Base-by-base conservation (phyloP, 2,888 invertebrate species). In the Trachelus tabidus region DNA sequence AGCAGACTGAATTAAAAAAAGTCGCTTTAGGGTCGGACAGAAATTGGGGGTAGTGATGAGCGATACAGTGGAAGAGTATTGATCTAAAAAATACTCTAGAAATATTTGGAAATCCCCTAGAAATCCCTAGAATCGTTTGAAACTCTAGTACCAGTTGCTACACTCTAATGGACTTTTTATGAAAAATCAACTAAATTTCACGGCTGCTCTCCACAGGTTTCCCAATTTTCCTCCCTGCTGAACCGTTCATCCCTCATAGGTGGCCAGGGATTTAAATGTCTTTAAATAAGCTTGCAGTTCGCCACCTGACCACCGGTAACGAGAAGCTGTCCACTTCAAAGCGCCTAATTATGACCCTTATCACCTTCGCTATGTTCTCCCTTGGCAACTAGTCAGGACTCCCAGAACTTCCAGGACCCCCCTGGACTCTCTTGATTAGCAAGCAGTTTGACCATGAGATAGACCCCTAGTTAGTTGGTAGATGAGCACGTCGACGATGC, bases 291-390 rank as follows among this genome's bases (percentile, higher is more conserved):
- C 9, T 31, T 71, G 15, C 12, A 71, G 71, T 34, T 71, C 34
- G 71, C 56, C 71, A 71, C 71, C 31, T 71, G 71, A 71, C 71
- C 31, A 71, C 71, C 74, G 73, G 78, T 86, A 86, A 86, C 82
- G 86, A 85, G 85, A 83, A 83, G 83, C 81, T 80, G 79, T 80
- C 82, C 83, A 83, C 85, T 86, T 86, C 86, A 83, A 85, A 86
- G 86, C 83, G 56, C 81, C 83, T 86, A 86, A 86, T 86, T 86
- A 86, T 80, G 74, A 85, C 86, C 86, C 86, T 85, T 84, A 84
- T 86, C 86, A 83, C 83, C 84, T 84, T 79, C 75, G 77, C 79
- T 77, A 76, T 68, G 73, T 75, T 56, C 23, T 40, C 81, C 79
- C 81, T 77, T 68, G 76, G 74, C 79, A 77, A 68, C 69, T 71